Percentiles rank a stretch among this genome's conserved stretches.
Evolutionary conservation across 2,797 vertebrate genomes (phyloP).

Genomic region (Ibycter americanus): DNA sequence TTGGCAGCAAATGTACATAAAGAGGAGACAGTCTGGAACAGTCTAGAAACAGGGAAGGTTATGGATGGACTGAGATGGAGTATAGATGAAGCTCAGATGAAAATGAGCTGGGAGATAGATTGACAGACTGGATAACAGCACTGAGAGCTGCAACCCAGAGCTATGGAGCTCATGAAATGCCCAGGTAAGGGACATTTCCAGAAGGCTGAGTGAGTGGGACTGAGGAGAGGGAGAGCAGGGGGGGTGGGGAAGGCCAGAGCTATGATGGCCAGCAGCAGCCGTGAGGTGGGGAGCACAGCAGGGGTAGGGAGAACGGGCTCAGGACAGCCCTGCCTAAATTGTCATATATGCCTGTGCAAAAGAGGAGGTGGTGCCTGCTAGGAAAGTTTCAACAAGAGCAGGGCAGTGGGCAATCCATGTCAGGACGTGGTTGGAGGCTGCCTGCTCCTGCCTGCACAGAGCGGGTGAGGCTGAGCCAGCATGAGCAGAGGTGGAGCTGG

Average conservation of each 20-base stretch:
- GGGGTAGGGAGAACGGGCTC: not conserved
- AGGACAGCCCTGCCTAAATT: not conserved
- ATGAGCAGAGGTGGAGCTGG: not conserved
- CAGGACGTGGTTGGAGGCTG: not conserved
- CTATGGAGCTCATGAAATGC: not conserved
- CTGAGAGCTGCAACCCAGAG: not conserved
- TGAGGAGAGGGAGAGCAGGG: not conserved
- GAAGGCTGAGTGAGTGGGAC: not conserved
- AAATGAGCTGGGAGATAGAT: not conserved
- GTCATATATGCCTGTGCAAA: not conserved
- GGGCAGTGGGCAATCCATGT: not conserved
- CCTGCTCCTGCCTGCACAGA: not conserved
- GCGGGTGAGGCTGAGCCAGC: not conserved
- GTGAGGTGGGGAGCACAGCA: not conserved
- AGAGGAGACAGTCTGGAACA: not conserved
- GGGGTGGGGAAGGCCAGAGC: not conserved
- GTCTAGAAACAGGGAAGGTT: not conserved
- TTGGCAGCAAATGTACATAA: constrained; percentile 30
- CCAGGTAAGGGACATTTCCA: not conserved
- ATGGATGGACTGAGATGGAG: not conserved
- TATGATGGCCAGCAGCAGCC: accelerated
- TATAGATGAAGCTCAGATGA: not conserved
- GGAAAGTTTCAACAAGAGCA: not conserved
- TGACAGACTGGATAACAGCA: not conserved
- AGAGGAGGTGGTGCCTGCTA: not conserved